Base-by-base conservation (phyloP, 2,797 vertebrate species). In the Leucoraja ocellata region DNA sequence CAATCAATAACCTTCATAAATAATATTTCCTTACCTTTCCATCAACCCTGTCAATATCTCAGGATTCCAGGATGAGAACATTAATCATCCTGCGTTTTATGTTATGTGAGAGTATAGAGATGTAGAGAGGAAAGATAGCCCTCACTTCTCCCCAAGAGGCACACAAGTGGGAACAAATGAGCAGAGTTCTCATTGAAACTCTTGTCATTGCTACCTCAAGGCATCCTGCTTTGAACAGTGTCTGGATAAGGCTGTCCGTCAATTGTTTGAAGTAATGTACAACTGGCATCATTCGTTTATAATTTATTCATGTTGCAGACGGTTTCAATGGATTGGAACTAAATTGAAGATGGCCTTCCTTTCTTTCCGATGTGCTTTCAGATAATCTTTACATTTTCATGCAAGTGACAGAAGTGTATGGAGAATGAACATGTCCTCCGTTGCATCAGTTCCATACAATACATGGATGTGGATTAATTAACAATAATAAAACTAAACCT, bases 21-120 rank as follows among this genome's bases (percentile, higher is more conserved):
- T 76, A 92, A 92, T 76, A 74, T 92, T 92, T 92, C 71, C 90
- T 58, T 92, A 74, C 71, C 10, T 74, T 92, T 73, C 71, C 71
- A 92, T 58, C 90, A 92, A 92, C 3, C 90, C 32, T 92, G 90
- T 76, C 90, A 92, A 92, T 92, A 92, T 92, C 54, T 92, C 71
- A 92, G 11, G 13, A 74, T 76, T 39, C 73, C 71, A 74, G 71
- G 90, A 76, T 46, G 58, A 73, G 71, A 92, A 54, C 90, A 92
- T 92, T 92, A 92, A 54, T 92, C 90, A 76, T 92, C 10, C 71
- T 92, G 90, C 10, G 14, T 28, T 71, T 74, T 74, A 76, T 91
- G 68, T 88, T 91, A 54, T 92, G 90, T 76, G 39, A 76, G 71
- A 73, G 90, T n/a, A n/a, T 68, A 32, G 25, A 13, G 71, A 92